A percentile compares a stretch with the other conserved stretches of the same genome.
Conservation (phyloP, 2,797 vertebrate genomes). For the Poeciliopsis gracilis region DNA sequence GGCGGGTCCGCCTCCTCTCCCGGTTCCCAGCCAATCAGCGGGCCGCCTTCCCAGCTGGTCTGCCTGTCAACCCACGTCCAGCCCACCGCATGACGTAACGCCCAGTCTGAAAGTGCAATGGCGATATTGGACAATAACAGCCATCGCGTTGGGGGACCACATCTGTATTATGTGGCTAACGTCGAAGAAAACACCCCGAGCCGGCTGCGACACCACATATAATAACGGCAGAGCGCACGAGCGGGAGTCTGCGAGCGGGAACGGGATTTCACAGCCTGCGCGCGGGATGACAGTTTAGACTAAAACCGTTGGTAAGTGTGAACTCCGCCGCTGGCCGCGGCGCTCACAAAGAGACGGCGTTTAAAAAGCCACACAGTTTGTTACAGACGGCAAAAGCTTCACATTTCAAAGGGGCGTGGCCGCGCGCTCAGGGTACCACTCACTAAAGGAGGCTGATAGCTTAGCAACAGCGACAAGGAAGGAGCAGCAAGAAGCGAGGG, state of each 20-base stretch:
- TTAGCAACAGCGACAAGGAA: conserved; percentile 73
- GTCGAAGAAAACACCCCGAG: conserved; percentile 43
- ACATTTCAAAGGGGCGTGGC: conserved; percentile 75
- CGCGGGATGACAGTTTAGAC: conserved; percentile 72
- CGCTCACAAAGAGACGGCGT: conserved; percentile 1
- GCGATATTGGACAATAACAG: conserved; percentile 81
- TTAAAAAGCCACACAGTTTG: conserved; percentile 29
- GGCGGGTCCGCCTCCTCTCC: conserved; percentile 44
- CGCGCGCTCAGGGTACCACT: conserved; percentile 69
- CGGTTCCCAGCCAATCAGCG: conserved; percentile 45
- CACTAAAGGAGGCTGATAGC: conserved; percentile 73
- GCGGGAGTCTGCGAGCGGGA: conserved; percentile 49
- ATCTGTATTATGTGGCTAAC: conserved; percentile 74
- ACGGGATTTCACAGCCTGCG: conserved; percentile 38
- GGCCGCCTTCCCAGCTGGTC: conserved; percentile 49
- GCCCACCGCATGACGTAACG: conserved; percentile 77
- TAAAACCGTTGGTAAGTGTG: conserved; percentile 67
- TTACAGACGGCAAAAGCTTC: conserved; percentile 27
- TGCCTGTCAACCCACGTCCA: conserved; percentile 66
- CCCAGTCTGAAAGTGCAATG: conserved; percentile 79
- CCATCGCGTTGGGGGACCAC: conserved; percentile 66
- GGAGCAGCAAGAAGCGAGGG: conserved; percentile 24
- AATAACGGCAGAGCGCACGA: conserved; percentile 41
- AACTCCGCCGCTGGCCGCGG: conserved; percentile 28
- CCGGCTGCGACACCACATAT: conserved; percentile 39